Evolutionary conservation across 2,888 invertebrate genomes (phyloP), one percentile per base, ranked within the genome.

Genomic region (Melieria picta): DNA sequence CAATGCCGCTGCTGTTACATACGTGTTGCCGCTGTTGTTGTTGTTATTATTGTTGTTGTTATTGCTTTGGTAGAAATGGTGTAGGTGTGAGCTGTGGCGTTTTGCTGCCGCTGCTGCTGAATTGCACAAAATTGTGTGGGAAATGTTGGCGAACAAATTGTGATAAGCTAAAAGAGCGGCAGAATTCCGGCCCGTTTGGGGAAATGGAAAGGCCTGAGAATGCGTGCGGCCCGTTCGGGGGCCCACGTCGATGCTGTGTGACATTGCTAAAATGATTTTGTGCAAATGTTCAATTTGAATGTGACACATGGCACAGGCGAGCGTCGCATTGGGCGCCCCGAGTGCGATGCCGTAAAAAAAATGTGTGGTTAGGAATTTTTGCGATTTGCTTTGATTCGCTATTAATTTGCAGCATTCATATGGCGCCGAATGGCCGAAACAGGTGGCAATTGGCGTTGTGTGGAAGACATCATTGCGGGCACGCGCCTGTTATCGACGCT

Each of bases 21-120:
- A 79, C 72, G 60, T 64, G 43, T 50, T 64, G 48, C 46, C 67
- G 62, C 45, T 57, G 10, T 79, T 83, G 81, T 67, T 73, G 76
- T 77, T 77, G 78, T 78, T n/a, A n/a, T n/a, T n/a, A n/a, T n/a
- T 83, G 80, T 66, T 74, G 74, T 78, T 77, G 78, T 79, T 82
- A 81, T 65, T 73, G 76, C 78, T 78, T 30, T 30, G 80, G 76
- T 81, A 75, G 72, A 71, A 69, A 73, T 69, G 62, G 73, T 72
- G 65, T 75, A 52, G 30, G 52, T 55, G 48, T 42, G n/a, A 57
- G 57, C 45, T 16, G 56, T 55, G 56, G 64, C 48, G 45, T 11
- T 11, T 43, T 46, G 69, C 64, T 67, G 72, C 60, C 45, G 80
- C 79, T 83, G 81, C 69, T 76, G 77, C 79, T 79, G 80, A 79